Evolutionary conservation across 2,888 invertebrate genomes (phyloP).

Genomic region (Perdita meconis): DNA sequence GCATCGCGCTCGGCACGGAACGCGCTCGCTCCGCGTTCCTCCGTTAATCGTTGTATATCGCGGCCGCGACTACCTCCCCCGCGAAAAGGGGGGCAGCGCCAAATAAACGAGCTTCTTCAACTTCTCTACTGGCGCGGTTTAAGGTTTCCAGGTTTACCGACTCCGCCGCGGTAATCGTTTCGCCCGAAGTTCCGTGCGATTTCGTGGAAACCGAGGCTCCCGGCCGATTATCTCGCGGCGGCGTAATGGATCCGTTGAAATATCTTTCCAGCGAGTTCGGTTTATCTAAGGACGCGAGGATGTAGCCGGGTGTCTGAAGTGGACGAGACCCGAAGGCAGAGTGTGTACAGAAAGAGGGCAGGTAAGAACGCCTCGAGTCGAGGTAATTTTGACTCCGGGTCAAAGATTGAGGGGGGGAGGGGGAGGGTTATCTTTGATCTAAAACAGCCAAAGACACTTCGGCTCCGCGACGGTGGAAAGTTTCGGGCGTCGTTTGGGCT

Average conservation of each 20-base stretch:
- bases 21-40: slow-evolving; percentile 8
- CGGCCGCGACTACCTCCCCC: background rate
- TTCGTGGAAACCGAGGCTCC: slow-evolving; percentile 23
- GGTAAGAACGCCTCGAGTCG: background rate
- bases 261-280: slow-evolving; percentile 6
- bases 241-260: slow-evolving; percentile 6
- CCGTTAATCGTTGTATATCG: slow-evolving; percentile 39
- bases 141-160: slow-evolving; percentile 33
- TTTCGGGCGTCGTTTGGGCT: slow-evolving; percentile 8
- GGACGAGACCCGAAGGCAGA: background rate
- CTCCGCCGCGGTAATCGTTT: slow-evolving; percentile 41
- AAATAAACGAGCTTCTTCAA: slow-evolving; percentile 51
- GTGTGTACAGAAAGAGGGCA: background rate
- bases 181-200: slow-evolving; percentile 18
- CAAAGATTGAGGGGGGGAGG: too few relatives aligned
- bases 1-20: slow-evolving; percentile 16
- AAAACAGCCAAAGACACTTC: slow-evolving; percentile 4
- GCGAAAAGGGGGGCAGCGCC: background rate
- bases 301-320: background rate
- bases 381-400: background rate
- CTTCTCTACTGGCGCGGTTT: slow-evolving; percentile 12
- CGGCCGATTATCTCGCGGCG: slow-evolving; percentile 15
- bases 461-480: background rate
- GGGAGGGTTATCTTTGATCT: slow-evolving; percentile 5
- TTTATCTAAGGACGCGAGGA: background rate